Conservation (phyloP, 2,113 vertebrate genomes). For the Ceyx margarethae region DNA sequence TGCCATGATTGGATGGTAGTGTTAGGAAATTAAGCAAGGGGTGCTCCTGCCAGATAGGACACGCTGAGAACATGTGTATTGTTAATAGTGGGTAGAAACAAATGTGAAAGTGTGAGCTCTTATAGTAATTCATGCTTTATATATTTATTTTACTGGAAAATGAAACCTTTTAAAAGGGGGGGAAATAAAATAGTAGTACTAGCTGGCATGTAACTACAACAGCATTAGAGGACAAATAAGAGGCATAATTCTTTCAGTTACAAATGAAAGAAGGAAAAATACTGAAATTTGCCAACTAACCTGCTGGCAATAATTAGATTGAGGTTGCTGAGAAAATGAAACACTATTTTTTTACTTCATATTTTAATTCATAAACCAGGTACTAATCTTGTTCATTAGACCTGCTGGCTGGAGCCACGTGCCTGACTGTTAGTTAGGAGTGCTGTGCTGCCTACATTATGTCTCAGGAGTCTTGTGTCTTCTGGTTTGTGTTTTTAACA, state of each 20-base stretch:
- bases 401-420: neutral
- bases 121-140: slow-evolving; percentile 41
- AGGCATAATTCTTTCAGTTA: slow-evolving; percentile 27
- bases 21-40: neutral
- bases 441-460: neutral
- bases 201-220: slow-evolving; percentile 14
- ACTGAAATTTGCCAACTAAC: slow-evolving; percentile 31
- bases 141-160: slow-evolving; percentile 63
- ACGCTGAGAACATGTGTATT: slow-evolving; percentile 39
- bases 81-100: slow-evolving; percentile 28
- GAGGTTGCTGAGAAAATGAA: slow-evolving; percentile 65
- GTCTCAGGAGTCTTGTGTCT: slow-evolving; percentile 31
- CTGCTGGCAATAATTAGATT: slow-evolving; percentile 66
- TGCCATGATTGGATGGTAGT: slow-evolving; percentile 4
- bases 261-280: neutral
- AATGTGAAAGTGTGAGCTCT: neutral
- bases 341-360: slow-evolving; percentile 42
- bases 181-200: slow-evolving; percentile 22
- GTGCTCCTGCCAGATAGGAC: slow-evolving; percentile 9
- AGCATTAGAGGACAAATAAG: slow-evolving; percentile 27
- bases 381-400: slow-evolving; percentile 15
- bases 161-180: slow-evolving; percentile 25
- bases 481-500: slow-evolving; percentile 17
- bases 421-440: slow-evolving; percentile 14
- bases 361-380: slow-evolving; percentile 59